Evolutionary conservation across 1,140 invertebrate species (phyloP).

Genomic region (Drosophila leontia): DNA sequence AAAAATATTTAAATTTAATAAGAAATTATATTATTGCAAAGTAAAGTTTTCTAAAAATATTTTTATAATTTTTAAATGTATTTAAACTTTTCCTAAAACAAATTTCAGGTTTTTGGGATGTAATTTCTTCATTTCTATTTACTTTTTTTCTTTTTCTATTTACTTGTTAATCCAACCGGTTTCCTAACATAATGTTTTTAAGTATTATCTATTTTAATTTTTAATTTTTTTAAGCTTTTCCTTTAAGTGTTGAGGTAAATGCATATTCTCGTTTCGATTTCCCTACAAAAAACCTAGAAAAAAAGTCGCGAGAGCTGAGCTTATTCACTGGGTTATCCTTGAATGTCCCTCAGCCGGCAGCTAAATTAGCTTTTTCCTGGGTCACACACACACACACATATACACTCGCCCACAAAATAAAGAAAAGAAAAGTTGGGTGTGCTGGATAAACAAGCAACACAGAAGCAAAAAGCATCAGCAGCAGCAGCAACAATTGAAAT

Average conservation of each 20-base stretch:
- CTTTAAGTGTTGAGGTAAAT: constrained; percentile 1
- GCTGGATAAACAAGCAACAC: constrained; percentile 33
- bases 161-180: not conserved
- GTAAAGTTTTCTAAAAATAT: not conserved
- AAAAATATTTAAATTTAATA: not conserved
- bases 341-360: constrained; percentile 57
- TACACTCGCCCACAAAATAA: constrained; percentile 16
- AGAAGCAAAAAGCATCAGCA: constrained; percentile 23
- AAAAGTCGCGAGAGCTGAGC: constrained; percentile 29
- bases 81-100: too few relatives aligned
- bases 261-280: constrained; percentile 54
- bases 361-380: constrained; percentile 67
- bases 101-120: not conserved
- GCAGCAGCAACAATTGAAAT: constrained; percentile 67
- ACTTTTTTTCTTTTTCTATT: too few relatives aligned
- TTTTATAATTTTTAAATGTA: not conserved
- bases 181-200: not conserved
- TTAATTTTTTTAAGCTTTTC: not conserved
- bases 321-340: constrained; percentile 49
- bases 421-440: constrained; percentile 7
- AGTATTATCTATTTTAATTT: too few relatives aligned
- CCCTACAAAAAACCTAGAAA: constrained; percentile 18
- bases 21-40: not conserved
- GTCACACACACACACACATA: constrained; percentile 40
- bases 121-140: not conserved